phyloP scores from a whole-genome alignment of 2,797 vertebrate species.

The Loris lydekkerianus region DNA sequence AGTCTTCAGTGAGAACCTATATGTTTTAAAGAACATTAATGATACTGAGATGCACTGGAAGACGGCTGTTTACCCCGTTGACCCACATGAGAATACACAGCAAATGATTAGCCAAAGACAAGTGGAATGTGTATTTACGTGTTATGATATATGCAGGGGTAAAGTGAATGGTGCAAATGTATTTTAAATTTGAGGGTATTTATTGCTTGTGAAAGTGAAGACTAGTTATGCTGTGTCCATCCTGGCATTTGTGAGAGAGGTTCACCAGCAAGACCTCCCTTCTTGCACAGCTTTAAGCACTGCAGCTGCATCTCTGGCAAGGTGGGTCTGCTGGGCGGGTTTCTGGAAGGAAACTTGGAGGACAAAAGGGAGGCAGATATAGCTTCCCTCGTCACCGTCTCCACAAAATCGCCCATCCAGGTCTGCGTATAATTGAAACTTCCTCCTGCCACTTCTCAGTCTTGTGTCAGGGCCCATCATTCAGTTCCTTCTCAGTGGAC shows the following conservation, averaged over 20 bases:
- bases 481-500: not conserved
- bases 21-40: slow-evolving; percentile 44
- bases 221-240: slow-evolving; percentile 11
- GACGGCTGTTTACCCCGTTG: slow-evolving; percentile 18
- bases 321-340: not conserved
- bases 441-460: slow-evolving; percentile 21
- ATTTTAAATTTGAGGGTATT: slow-evolving; percentile 77
- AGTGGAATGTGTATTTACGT: slow-evolving; percentile 58
- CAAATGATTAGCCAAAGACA: slow-evolving; percentile 42
- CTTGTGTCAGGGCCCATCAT: not conserved
- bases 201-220: slow-evolving; percentile 70
- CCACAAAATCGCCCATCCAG: not conserved
- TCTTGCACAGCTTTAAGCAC: no score
- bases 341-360: slow-evolving; percentile 62
- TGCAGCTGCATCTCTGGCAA: not conserved
- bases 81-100: not conserved
- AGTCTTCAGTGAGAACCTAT: not conserved
- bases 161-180: slow-evolving; percentile 44
- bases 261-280: not conserved
- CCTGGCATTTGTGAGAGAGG: not conserved
- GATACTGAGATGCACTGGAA: not conserved
- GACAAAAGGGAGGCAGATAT: not conserved
- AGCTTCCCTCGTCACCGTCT: not conserved
- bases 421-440: not conserved
- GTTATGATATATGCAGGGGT: slow-evolving; percentile 48